Evolutionary conservation across 2,797 vertebrate species (phyloP).

Genomic region (Choloepus didactylus): DNA sequence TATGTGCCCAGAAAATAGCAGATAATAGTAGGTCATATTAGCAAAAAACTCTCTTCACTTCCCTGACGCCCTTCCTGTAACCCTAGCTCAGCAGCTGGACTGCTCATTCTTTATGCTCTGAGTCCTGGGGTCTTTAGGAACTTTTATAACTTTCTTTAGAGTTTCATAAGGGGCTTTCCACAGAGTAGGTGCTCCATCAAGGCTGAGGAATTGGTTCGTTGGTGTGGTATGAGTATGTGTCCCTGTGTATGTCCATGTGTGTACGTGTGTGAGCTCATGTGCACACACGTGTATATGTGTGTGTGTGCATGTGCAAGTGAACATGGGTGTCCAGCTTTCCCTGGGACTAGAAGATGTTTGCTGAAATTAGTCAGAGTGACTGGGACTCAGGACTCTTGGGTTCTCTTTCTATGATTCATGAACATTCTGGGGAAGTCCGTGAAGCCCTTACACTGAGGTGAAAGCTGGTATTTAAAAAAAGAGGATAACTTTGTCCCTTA

Average conservation of each 20-base stretch:
- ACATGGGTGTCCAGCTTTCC: not conserved
- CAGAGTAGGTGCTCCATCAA: not conserved
- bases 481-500: constrained; percentile 63
- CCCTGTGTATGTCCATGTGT: too few species aligned
- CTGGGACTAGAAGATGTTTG: constrained; percentile 12
- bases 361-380: constrained; percentile 69
- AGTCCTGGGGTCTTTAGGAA: not conserved
- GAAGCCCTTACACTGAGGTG: constrained; percentile 35
- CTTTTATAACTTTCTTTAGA: not conserved
- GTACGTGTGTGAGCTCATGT: not conserved
- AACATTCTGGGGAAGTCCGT: constrained; percentile 50
- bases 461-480: constrained; percentile 73
- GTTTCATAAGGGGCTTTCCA: not conserved
- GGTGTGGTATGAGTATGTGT: not conserved
- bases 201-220: not conserved
- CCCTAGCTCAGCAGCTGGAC: not conserved
- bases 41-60: not conserved
- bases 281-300: not conserved
- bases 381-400: constrained; percentile 52
- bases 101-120: not conserved
- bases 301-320: not conserved
- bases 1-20: not conserved
- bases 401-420: constrained; percentile 73
- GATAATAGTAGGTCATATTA: not conserved
- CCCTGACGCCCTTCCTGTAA: not conserved